Evolutionary conservation across 2,113 vertebrate species (phyloP).

Genomic region (Proterorhinus semilunaris): DNA sequence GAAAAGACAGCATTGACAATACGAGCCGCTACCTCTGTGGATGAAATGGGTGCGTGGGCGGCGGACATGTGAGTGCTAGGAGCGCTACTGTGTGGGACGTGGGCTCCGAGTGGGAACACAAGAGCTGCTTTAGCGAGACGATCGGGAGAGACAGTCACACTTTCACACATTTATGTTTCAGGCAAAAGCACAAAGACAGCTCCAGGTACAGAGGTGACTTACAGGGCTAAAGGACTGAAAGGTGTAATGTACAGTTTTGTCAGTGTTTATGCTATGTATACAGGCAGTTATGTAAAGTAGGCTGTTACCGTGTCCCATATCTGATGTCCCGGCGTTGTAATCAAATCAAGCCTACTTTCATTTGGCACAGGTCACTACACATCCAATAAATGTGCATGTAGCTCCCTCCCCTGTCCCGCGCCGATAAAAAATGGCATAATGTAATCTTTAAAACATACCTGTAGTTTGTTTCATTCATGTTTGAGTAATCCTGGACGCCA

Average conservation of each 20-base stretch:
- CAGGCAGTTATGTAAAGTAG: neutral
- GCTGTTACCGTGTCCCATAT: no score
- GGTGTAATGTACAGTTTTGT: conserved; percentile 10
- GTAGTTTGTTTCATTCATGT: no score
- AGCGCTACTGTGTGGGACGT: conserved; percentile 71
- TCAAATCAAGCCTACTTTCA: no score
- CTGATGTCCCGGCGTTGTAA: no score
- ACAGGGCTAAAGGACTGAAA: conserved; percentile 11
- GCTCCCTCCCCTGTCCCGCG: no score
- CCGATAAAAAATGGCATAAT: no score
- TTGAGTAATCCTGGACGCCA: no score
- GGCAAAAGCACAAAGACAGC: conserved; percentile 35
- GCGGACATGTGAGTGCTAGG: conserved; percentile 69
- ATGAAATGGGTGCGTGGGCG: conserved; percentile 67
- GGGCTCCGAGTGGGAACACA: conserved; percentile 71
- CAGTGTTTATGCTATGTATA: conserved; percentile 1
- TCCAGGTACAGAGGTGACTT: conserved; percentile 31
- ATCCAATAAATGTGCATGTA: no score
- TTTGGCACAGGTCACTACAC: no score
- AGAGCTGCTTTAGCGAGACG: conserved; percentile 70
- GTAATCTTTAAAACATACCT: no score
- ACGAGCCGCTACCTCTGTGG: conserved; percentile 44
- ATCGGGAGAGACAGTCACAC: conserved; percentile 65
- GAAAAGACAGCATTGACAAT: conserved; percentile 47
- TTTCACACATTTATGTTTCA: conserved; percentile 59